A percentile compares a stretch with the other conserved stretches of the same genome.
Conservation (phyloP, 2,797 vertebrate species). For the Monodelphis domestica region DNA sequence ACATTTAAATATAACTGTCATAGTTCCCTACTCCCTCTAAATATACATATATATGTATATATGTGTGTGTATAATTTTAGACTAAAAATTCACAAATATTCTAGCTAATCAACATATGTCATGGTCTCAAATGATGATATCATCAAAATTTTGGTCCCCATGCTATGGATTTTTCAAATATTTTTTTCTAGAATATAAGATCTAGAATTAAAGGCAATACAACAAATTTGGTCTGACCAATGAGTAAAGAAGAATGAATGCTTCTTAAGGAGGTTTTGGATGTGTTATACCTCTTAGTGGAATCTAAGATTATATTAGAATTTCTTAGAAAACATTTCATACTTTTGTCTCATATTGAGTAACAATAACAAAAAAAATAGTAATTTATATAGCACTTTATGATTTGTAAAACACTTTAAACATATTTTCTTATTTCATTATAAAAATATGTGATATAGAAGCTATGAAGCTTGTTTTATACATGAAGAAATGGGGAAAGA, state of each 20-base stretch:
- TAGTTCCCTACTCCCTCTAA: neutral
- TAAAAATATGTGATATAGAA: neutral
- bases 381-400: neutral
- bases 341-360: neutral
- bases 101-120: neutral
- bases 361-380: neutral
- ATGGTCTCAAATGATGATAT: neutral
- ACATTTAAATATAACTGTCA: neutral
- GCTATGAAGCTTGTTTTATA: too few relatives aligned
- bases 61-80: too few relatives aligned
- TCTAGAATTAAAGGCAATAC: neutral
- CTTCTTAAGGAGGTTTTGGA: neutral
- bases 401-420: neutral
- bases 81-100: neutral
- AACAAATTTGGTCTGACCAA: neutral
- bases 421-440: neutral
- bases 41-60: too few relatives aligned
- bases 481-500: too few relatives aligned
- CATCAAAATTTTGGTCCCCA: neutral
- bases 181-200: neutral
- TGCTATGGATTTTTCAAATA: neutral
- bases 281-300: neutral
- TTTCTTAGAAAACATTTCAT: neutral
- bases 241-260: neutral
- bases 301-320: neutral